These are phyloP conservation scores for Drosophila algonquin DNA, from an alignment of 2,888 invertebrate genomes.

Conservation along the genomic window DNA sequence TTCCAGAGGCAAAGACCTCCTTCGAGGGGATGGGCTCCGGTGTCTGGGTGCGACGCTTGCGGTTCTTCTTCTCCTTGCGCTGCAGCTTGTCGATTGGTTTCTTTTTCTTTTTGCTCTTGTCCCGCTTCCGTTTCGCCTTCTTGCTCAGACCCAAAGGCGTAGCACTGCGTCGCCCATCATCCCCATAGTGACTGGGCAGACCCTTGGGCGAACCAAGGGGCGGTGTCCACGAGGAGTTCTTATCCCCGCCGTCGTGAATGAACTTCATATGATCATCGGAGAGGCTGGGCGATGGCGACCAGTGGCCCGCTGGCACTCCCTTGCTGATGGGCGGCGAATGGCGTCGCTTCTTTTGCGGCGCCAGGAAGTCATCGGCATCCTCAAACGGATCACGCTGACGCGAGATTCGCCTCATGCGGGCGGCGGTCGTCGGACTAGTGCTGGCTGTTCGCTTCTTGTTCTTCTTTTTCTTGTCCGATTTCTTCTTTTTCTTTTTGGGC, in stretches of 20 bases:
- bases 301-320: conserved; percentile 40
- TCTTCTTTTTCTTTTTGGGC: conserved; percentile 78
- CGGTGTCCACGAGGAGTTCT: conserved; percentile 87
- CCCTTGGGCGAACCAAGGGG: conserved; percentile 84
- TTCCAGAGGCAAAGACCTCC: conserved; percentile 96
- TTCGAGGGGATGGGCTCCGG: conserved; percentile 88
- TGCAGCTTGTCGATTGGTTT: conserved; percentile 71
- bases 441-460: conserved; percentile 65
- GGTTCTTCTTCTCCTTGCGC: conserved; percentile 80
- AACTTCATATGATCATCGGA: conserved; percentile 70
- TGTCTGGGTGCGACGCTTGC: conserved; percentile 81
- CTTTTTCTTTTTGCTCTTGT: conserved; percentile 83
- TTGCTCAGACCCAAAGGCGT: conserved; percentile 77
- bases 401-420: conserved; percentile 70
- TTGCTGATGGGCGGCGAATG: conserved; percentile 48
- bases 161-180: conserved; percentile 48
- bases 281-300: conserved; percentile 85
- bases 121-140: conserved; percentile 82
- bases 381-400: conserved; percentile 77
- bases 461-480: conserved; percentile 78
- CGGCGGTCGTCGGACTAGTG: conserved; percentile 63
- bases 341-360: conserved; percentile 76
- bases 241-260: conserved; percentile 58
- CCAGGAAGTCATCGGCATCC: conserved; percentile 67
- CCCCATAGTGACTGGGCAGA: conserved; percentile 42